phyloP scores from a whole-genome alignment of 2,888 invertebrate species.

The Agrochola circellaris region DNA sequence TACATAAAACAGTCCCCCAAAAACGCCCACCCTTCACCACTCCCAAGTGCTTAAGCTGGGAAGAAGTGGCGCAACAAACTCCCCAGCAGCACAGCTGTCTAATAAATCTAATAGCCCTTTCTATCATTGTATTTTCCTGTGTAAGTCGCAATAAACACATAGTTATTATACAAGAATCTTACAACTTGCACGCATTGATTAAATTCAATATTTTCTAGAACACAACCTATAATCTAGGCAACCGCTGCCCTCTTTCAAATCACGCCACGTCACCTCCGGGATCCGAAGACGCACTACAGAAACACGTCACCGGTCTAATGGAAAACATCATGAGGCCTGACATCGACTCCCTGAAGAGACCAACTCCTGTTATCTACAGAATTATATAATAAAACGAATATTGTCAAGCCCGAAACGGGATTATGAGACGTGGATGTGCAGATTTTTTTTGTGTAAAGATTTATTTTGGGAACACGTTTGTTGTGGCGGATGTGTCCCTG shows the following conservation, averaged over 20 bases:
- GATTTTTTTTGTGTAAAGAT: neutral
- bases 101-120: neutral
- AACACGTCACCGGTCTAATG: constrained; percentile 80
- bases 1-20: too few species aligned
- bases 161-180: neutral
- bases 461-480: neutral
- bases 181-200: neutral
- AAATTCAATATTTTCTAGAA: neutral
- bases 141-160: neutral
- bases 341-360: constrained; percentile 71
- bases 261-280: constrained; percentile 68
- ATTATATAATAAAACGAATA: constrained; percentile 67
- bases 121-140: neutral
- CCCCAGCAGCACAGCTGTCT: too few species aligned
- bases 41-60: too few species aligned
- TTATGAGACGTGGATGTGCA: neutral
- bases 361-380: constrained; percentile 69
- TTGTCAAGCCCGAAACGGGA: constrained; percentile 39
- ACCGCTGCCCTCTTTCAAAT: constrained; percentile 45
- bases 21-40: too few species aligned
- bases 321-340: constrained; percentile 82
- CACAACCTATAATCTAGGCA: neutral
- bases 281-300: constrained; percentile 73
- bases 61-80: too few species aligned
- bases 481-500: too few species aligned